Evolutionary conservation across 2,888 invertebrate genomes (phyloP).

Genomic region (Caenorhabditis uteleia): DNA sequence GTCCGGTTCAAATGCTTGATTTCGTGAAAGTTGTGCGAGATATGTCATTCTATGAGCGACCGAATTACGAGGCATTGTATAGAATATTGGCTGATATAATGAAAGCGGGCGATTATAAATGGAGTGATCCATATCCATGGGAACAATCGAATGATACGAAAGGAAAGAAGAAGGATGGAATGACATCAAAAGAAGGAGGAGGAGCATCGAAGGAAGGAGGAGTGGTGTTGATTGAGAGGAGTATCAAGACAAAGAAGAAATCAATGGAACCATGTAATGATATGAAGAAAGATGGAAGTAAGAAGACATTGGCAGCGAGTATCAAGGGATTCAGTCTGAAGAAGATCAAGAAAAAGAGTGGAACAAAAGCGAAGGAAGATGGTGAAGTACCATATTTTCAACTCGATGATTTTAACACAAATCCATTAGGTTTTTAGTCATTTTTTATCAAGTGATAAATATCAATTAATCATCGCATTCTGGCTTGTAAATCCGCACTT

Average conservation of each 20-base stretch:
- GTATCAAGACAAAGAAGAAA: too few relatives aligned
- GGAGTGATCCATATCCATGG: conserved; percentile 49
- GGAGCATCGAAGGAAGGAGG: too few relatives aligned
- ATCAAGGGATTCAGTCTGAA: too few relatives aligned
- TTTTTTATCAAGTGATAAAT: not conserved
- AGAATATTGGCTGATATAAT: conserved; percentile 32
- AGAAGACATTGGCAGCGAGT: too few relatives aligned
- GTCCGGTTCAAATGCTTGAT: conserved; percentile 40
- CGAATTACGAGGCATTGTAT: conserved; percentile 46
- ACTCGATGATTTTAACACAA: not conserved
- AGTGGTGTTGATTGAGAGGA: too few relatives aligned
- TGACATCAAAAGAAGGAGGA: too few relatives aligned
- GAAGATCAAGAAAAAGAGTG: too few relatives aligned
- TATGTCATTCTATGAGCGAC: conserved; percentile 44
- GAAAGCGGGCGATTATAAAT: conserved; percentile 39
- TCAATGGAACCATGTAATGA: too few relatives aligned
- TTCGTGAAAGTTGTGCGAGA: conserved; percentile 18
- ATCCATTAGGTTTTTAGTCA: not conserved
- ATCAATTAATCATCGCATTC: conserved; percentile 26
- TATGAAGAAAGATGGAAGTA: too few relatives aligned
- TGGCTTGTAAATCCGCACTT: conserved; percentile 34
- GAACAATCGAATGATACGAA: conserved; percentile 2
- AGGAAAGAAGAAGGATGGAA: not conserved
- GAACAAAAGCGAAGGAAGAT: too few relatives aligned
- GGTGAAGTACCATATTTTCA: not conserved